Conservation (phyloP, 2,113 vertebrate genomes). For the Crotalus helleri region DNA sequence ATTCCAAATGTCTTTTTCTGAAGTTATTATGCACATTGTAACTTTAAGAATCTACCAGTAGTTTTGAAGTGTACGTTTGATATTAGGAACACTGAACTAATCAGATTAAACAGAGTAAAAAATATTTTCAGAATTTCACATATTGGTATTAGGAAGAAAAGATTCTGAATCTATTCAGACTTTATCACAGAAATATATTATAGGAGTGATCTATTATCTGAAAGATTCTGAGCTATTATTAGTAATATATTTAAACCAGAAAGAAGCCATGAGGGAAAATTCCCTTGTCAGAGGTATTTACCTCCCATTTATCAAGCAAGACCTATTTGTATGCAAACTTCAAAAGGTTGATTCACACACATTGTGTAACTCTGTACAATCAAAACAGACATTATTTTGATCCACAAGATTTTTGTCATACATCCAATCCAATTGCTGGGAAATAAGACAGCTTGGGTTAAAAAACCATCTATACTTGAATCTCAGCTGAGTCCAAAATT, state of each 20-base stretch:
- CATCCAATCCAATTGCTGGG: background rate
- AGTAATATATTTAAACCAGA: background rate
- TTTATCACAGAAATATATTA: background rate
- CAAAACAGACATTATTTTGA: background rate
- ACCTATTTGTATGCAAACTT: background rate
- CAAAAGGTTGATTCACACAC: background rate
- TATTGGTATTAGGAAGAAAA: background rate
- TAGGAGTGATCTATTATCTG: background rate
- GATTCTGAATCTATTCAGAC: background rate
- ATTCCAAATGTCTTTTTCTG: background rate
- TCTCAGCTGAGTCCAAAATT: background rate
- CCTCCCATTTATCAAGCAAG: background rate
- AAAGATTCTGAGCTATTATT: background rate
- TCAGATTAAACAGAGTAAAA: background rate
- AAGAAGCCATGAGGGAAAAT: constrained; percentile 6
- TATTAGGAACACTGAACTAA: background rate
- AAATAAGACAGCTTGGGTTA: background rate
- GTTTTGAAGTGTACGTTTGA: background rate
- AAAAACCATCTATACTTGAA: background rate
- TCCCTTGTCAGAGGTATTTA: background rate
- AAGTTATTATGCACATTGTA: no score
- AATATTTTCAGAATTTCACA: background rate
- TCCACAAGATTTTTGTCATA: background rate
- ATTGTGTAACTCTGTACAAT: background rate
- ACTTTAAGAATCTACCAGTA: background rate